Conservation (phyloP, 2,888 invertebrate species). For the Neelides folsomi region DNA sequence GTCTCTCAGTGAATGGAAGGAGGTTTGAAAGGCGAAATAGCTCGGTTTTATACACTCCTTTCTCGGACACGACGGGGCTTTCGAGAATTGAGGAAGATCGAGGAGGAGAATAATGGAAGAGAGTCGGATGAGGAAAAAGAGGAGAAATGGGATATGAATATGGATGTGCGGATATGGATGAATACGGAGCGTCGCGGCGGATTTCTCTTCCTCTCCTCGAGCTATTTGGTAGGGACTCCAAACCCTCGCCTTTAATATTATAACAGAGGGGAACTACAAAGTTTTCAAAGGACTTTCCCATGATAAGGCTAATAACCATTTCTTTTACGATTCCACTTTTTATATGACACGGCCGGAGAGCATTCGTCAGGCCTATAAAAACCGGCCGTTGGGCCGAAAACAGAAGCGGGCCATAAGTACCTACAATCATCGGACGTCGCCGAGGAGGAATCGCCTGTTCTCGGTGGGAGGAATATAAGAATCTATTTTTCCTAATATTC, state of each 20-base stretch:
- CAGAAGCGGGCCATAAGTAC: not conserved
- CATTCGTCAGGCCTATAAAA: not conserved
- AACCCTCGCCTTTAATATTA: too few species aligned
- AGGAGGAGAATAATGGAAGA: constrained; percentile 5
- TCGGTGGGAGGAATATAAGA: too few species aligned
- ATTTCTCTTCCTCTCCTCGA: not conserved
- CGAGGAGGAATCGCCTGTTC: too few species aligned
- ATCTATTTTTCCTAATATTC: too few species aligned
- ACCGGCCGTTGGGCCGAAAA: constrained; percentile 1
- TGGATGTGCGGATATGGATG: not conserved
- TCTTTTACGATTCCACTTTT: constrained; percentile 21
- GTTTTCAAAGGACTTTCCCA: constrained; percentile 11
- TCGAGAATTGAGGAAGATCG: constrained; percentile 8
- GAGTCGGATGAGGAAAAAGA: constrained; percentile 12
- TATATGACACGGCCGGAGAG: not conserved
- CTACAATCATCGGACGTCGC: too few species aligned
- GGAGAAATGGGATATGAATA: constrained; percentile 5
- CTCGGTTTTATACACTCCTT: too few species aligned
- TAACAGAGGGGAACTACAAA: not conserved
- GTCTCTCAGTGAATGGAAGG: too few species aligned
- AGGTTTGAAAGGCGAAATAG: too few species aligned
- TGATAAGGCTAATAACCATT: constrained; percentile 29
- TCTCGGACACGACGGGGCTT: not conserved
- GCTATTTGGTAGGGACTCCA: too few species aligned
- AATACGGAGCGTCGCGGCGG: constrained; percentile 2